Percentiles rank a stretch among this genome's conserved stretches.
These are phyloP conservation scores for Glaucopsyche alexis DNA, from an alignment of 2,888 invertebrate species.

Conservation along the genomic window DNA sequence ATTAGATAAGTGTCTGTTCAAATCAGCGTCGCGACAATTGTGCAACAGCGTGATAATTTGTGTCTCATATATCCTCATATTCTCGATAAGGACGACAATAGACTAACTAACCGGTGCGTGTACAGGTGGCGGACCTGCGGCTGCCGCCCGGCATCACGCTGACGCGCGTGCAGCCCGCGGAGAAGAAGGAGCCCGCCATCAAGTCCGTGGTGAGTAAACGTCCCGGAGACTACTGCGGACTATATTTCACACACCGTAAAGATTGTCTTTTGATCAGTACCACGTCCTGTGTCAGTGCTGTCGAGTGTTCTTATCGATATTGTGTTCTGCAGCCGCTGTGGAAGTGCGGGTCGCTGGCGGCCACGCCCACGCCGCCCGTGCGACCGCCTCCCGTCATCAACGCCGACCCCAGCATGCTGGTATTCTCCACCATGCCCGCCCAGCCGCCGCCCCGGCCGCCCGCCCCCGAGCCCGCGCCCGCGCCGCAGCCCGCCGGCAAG, in stretches of 20 bases:
- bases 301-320: not conserved
- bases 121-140: conserved; percentile 80
- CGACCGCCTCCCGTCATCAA: conserved; percentile 69
- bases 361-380: conserved; percentile 65
- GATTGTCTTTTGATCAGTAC: too few relatives aligned
- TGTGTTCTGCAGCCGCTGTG: conserved; percentile 59
- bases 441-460: conserved; percentile 48
- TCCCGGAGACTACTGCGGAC: not conserved
- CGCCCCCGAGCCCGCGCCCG: conserved; percentile 52
- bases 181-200: conserved; percentile 62
- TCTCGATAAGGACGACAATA: too few relatives aligned
- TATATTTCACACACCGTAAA: too few relatives aligned
- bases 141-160: conserved; percentile 91
- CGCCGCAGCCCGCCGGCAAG: conserved; percentile 50
- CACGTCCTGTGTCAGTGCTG: too few relatives aligned
- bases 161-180: conserved; percentile 83
- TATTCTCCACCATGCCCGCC: conserved; percentile 55
- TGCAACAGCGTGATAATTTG: too few relatives aligned
- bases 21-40: too few relatives aligned
- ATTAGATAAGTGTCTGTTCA: too few relatives aligned
- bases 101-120: not conserved
- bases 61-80: too few relatives aligned
- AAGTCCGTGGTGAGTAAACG: conserved; percentile 62
- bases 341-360: conserved; percentile 58
- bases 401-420: conserved; percentile 62